Conservation (phyloP, 2,113 vertebrate genomes). For the Hemicordylus capensis region DNA sequence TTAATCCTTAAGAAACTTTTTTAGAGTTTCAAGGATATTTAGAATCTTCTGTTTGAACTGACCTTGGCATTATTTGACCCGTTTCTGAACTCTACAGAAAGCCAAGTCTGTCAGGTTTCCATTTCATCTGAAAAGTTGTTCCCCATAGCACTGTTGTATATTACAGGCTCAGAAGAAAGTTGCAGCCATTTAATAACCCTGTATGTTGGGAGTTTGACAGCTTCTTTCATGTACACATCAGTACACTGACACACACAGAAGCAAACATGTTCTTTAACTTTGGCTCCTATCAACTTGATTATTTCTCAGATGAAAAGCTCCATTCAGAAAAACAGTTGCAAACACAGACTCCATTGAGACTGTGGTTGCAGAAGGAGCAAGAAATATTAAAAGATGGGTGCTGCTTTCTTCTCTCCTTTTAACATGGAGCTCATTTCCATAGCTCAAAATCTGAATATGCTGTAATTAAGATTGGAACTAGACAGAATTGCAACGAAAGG, state of each 20-base stretch:
- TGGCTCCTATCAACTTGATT: not conserved
- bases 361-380: not conserved
- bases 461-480: no score
- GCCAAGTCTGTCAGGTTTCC: not conserved
- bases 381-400: not conserved
- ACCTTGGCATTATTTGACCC: accelerated
- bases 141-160: not conserved
- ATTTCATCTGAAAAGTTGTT: conserved; percentile 2
- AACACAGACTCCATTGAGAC: not conserved
- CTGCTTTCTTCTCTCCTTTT: not conserved
- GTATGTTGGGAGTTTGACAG: not conserved
- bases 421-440: not conserved
- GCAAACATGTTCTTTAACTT: not conserved
- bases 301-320: not conserved
- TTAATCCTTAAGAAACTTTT: not conserved
- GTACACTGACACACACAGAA: not conserved
- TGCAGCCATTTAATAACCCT: not conserved
- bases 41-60: not conserved
- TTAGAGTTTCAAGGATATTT: accelerated
- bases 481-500: not conserved
- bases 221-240: not conserved
- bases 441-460: not conserved
- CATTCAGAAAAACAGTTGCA: not conserved
- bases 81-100: not conserved
- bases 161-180: not conserved